phyloP scores from a whole-genome alignment of 2,797 vertebrate species.

The Zonotrichia albicollis region DNA sequence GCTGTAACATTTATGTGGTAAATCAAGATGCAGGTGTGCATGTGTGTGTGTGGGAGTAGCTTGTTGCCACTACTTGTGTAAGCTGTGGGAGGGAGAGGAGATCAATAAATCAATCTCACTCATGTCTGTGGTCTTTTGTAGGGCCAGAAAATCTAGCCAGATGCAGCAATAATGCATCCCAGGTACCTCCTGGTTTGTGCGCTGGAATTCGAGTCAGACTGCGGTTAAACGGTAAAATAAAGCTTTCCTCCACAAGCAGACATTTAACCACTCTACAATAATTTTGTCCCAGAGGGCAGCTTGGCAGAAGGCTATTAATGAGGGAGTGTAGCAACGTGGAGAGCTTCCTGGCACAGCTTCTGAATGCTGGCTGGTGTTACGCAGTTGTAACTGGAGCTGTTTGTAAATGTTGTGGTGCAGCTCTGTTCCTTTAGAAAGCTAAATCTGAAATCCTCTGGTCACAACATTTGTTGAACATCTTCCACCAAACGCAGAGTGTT shows the following conservation, averaged over 20 bases:
- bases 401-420: constrained; percentile 11
- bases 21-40: background rate
- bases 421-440: constrained; percentile 3
- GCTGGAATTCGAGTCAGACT: constrained; percentile 4
- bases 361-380: background rate
- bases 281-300: constrained; percentile 44
- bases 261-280: constrained; percentile 38
- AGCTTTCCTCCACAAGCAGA: constrained; percentile 16
- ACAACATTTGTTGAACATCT: constrained; percentile 25
- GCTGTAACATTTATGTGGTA: background rate
- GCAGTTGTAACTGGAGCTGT: constrained; percentile 14
- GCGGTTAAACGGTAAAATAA: constrained; percentile 47
- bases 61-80: background rate
- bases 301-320: constrained; percentile 51
- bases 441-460: constrained; percentile 45
- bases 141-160: background rate
- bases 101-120: constrained; percentile 14
- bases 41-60: background rate
- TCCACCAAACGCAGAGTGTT: background rate
- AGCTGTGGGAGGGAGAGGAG: background rate
- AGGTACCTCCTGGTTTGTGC: constrained; percentile 10
- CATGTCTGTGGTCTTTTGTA: background rate
- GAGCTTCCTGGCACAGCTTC: constrained; percentile 44
- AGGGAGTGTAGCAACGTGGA: constrained; percentile 21
- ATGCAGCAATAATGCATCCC: constrained; percentile 2